These are phyloP conservation scores for Apis dorsata DNA, from an alignment of 1,140 invertebrate genomes.

Conservation along the genomic window DNA sequence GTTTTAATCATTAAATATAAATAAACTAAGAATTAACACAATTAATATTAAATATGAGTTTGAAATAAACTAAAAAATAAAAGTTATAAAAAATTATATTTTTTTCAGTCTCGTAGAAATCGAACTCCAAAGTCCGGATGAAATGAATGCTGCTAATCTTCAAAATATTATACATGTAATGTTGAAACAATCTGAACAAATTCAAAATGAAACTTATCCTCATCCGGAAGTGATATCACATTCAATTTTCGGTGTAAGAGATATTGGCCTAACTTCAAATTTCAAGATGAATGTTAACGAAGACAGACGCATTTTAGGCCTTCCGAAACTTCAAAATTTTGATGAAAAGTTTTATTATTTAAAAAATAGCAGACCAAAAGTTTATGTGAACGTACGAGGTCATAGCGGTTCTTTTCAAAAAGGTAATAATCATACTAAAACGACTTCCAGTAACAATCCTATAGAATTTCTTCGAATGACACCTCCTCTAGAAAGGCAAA, in stretches of 20 bases:
- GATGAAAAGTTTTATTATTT: slow-evolving; percentile 74
- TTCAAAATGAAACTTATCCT: slow-evolving; percentile 52
- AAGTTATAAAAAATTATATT: background rate
- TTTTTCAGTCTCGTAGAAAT: slow-evolving; percentile 40
- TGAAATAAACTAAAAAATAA: background rate
- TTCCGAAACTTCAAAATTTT: slow-evolving; percentile 44
- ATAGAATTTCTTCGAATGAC: slow-evolving; percentile 55
- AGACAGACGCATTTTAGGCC: slow-evolving; percentile 31
- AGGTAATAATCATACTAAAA: slow-evolving; percentile 1
- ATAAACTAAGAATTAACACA: too few species aligned
- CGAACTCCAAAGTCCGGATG: slow-evolving; percentile 68
- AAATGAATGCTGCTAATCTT: slow-evolving; percentile 65
- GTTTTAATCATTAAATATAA: too few species aligned
- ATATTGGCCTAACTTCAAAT: slow-evolving; percentile 61
- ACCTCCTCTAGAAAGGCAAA: slow-evolving; percentile 47
- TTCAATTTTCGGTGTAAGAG: slow-evolving; percentile 71
- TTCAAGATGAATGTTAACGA: slow-evolving; percentile 57
- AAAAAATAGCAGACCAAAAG: slow-evolving; percentile 71
- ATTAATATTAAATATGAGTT: background rate
- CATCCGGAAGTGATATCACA: slow-evolving; percentile 72
- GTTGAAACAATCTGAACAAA: slow-evolving; percentile 53
- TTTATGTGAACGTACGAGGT: slow-evolving; percentile 72
- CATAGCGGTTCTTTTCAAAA: slow-evolving; percentile 69
- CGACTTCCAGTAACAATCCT: slow-evolving; percentile 56
- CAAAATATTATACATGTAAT: slow-evolving; percentile 70